Conservation (phyloP, 2,888 invertebrate species). For the Sclerodermus sp. region DNA sequence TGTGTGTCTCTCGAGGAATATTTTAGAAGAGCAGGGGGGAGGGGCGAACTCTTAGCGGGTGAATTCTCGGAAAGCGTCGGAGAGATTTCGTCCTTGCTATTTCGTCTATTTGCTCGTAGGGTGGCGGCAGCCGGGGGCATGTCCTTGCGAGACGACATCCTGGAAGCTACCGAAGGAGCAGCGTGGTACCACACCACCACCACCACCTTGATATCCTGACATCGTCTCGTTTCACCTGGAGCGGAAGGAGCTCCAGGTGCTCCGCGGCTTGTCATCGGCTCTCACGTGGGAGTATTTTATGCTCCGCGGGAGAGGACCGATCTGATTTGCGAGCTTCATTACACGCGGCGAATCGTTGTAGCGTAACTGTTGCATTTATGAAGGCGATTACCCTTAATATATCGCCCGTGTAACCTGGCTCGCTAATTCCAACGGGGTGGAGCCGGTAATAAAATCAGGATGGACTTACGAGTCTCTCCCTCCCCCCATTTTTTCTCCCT, state of each 20-base stretch:
- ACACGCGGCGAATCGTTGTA: conserved; percentile 24
- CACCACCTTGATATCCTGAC: no score
- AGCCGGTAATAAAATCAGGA: conserved; percentile 24
- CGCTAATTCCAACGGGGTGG: conserved; percentile 23
- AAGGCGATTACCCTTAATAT: conserved; percentile 43
- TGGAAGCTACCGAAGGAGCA: no score
- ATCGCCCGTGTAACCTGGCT: conserved; percentile 28
- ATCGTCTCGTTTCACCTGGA: no score
- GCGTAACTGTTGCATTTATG: conserved; percentile 44
- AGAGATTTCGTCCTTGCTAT: no score
- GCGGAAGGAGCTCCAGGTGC: conserved; percentile 22
- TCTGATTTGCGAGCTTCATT: conserved; percentile 31
- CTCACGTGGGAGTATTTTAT: conserved; percentile 41
- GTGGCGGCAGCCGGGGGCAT: no score
- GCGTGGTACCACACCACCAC: no score
- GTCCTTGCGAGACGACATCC: no score
- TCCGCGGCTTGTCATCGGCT: conserved; percentile 25
- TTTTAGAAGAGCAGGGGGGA: no score
- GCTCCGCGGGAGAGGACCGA: conserved; percentile 17
- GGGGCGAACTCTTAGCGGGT: no score
- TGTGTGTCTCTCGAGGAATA: no score
- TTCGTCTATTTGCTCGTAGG: no score
- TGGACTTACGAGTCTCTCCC: conserved; percentile 14
- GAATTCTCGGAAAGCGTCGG: no score
- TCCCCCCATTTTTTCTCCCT: background rate